Evolutionary conservation across 2,888 invertebrate genomes (phyloP), one percentile per base, ranked within the genome.

Genomic region (Anticlea derivata): DNA sequence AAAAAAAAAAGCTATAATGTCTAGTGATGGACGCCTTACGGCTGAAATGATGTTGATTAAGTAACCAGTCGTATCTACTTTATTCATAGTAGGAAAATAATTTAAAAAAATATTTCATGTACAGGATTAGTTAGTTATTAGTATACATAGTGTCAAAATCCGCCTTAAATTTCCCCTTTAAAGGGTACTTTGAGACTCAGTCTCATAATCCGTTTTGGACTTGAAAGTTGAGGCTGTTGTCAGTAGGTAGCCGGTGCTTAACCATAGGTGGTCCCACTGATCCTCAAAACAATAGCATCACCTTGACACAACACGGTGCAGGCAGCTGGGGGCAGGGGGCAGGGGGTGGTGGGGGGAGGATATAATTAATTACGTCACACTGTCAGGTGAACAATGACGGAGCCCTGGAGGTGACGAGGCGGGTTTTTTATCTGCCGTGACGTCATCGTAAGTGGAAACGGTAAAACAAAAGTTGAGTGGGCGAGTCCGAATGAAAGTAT

Each of bases 301-400:
- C 87, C 87, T 87, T 87, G 85, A 86, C 83, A 85, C 80, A 81
- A 82, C 79, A 80, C 77, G 71, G 74, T 50, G 54, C 61, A 63
- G 65, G 60, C 60, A 58, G 58, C 52, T 56, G 63, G 58, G 51
- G 50, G 43, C 48, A 66, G 63, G 65, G 60, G 67, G 61, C 62
- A 60, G 49, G 57, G 33, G 41, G 54, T 26, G 47, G 43, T 55
- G 50, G 61, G 63, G 63, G 67, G 64, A 56, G 66, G 68, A 58
- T 54, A 77, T 88, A 86, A 88, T 88, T 88, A 87, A 88, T 87
- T 80, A 87, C 77, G 65, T 67, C 68, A 70, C 76, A 77, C 75
- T 88, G 88, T 86, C 88, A 89, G 88, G 87, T 89, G 87, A 83
- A 85, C 86, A 86, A 86, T 86, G 86, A 83, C 75, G 69, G 65